These are phyloP conservation scores for Halcyon leucocephala DNA, from an alignment of 2,797 vertebrate species.

Conservation along the genomic window DNA sequence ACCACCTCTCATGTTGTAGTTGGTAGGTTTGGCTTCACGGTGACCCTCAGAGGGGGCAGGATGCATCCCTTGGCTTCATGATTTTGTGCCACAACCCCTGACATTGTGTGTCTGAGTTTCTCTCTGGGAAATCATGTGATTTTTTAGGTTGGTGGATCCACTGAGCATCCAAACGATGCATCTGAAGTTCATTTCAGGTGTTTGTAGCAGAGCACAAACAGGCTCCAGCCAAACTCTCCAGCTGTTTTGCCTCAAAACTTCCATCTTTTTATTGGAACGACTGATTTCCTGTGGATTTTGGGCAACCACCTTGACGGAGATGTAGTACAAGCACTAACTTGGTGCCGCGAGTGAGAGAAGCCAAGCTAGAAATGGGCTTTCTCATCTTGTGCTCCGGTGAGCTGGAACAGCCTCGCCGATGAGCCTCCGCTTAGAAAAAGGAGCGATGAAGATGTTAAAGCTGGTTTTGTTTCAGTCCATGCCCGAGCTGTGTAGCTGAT, in stretches of 20 bases:
- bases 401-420: not conserved
- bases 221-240: accelerated
- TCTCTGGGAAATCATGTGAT: not conserved
- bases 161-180: accelerated
- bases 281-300: not conserved
- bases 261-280: not conserved
- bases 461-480: not conserved
- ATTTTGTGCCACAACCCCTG: accelerated
- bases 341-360: accelerated
- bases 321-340: not conserved
- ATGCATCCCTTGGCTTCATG: accelerated
- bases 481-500: not conserved
- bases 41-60: not conserved
- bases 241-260: not conserved
- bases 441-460: not conserved
- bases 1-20: accelerated
- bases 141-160: not conserved
- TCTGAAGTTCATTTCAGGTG: not conserved
- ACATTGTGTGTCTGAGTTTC: accelerated
- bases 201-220: not conserved
- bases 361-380: not conserved
- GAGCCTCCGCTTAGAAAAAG: not conserved
- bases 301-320: not conserved
- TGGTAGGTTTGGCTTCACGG: accelerated
- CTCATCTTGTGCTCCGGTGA: not conserved